phyloP scores from a whole-genome alignment of 2,113 vertebrate species.

The Apteryx mantelli region DNA sequence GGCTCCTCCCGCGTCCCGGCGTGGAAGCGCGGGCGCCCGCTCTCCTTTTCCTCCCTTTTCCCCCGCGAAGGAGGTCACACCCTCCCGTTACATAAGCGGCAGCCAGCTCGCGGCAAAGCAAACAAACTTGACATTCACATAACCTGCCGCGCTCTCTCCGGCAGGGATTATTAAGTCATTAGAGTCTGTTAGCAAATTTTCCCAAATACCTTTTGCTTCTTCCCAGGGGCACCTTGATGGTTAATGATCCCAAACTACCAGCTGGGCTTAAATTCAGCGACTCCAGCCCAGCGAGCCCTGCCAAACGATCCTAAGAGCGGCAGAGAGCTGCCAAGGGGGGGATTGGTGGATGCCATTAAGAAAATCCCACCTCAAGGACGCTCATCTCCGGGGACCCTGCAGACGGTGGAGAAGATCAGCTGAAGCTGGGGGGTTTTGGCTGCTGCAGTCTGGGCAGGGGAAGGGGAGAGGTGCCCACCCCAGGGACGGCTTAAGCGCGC shows the following conservation, averaged over 20 bases:
- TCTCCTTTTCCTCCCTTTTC: not conserved
- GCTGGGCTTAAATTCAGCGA: constrained; percentile 18
- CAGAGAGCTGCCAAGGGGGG: accelerated
- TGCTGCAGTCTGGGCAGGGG: not conserved
- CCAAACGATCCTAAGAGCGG: not conserved
- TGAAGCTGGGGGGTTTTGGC: accelerated
- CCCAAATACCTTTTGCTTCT: constrained; percentile 60
- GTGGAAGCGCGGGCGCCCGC: too few relatives aligned
- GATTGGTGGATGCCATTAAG: not conserved
- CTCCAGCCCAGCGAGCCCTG: not conserved
- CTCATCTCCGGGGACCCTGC: not conserved
- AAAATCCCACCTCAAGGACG: not conserved
- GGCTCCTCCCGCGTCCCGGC: too few relatives aligned
- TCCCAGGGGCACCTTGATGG: constrained; percentile 63
- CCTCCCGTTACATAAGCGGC: constrained; percentile 37
- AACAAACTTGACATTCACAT: constrained; percentile 52
- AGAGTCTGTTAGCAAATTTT: constrained; percentile 65
- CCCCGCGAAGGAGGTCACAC: not conserved
- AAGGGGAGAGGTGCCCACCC: not conserved
- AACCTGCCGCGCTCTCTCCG: constrained; percentile 43
- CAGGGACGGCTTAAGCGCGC: not conserved
- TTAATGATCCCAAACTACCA: constrained; percentile 55
- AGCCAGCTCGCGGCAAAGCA: constrained; percentile 52
- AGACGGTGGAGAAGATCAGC: not conserved
- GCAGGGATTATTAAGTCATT: constrained; percentile 66